These are phyloP conservation scores for Labroides dimidiatus DNA, from an alignment of 2,797 vertebrate genomes.

Conservation along the genomic window DNA sequence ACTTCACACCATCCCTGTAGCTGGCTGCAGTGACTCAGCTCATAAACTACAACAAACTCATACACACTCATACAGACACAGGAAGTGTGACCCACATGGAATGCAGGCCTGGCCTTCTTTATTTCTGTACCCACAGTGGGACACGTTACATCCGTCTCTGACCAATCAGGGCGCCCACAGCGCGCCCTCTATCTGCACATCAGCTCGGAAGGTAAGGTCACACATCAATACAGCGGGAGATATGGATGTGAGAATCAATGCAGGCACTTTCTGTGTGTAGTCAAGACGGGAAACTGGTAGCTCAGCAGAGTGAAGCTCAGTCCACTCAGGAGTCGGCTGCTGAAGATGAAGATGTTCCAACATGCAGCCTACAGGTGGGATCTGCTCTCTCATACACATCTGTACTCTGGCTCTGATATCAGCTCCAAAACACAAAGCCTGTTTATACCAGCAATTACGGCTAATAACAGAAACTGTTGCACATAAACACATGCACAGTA, in stretches of 20 bases:
- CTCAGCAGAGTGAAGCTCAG: conserved; percentile 25
- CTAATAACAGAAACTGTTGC: too few relatives aligned
- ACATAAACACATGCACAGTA: too few relatives aligned
- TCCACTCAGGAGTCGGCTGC: conserved; percentile 20
- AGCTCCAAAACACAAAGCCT: background rate
- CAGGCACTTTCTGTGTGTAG: conserved; percentile 24
- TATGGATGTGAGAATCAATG: conserved; percentile 25
- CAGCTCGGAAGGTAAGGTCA: conserved; percentile 60
- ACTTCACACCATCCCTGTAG: conserved; percentile 62
- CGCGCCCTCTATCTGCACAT: conserved; percentile 40
- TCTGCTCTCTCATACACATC: background rate
- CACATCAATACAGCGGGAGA: conserved; percentile 58
- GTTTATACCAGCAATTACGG: too few relatives aligned
- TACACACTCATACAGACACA: conserved; percentile 30
- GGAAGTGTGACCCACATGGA: conserved; percentile 68
- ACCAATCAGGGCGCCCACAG: conserved; percentile 61
- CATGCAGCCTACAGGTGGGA: background rate
- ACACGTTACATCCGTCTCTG: conserved; percentile 56
- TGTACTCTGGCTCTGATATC: too few relatives aligned
- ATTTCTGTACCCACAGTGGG: conserved; percentile 47
- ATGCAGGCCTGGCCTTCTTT: conserved; percentile 52
- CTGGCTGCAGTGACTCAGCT: conserved; percentile 77
- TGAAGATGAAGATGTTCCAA: conserved; percentile 29
- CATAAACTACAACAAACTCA: conserved; percentile 50
- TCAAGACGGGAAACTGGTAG: conserved; percentile 24